Conservation (phyloP, 2,888 invertebrate species). For the Calameuta filiformis region DNA sequence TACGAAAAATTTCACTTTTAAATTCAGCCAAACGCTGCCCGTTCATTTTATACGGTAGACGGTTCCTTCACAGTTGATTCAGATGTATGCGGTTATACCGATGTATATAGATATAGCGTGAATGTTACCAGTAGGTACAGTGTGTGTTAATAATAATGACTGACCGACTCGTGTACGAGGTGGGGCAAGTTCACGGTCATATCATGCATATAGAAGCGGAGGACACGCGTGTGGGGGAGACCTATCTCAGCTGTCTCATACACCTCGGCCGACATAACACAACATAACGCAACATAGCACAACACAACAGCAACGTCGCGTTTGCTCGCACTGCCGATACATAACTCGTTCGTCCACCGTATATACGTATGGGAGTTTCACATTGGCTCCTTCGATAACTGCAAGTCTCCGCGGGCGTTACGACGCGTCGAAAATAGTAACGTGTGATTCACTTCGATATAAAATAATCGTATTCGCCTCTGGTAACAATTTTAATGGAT, state of each 20-base stretch:
- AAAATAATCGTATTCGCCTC: too few relatives aligned
- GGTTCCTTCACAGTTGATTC: background rate
- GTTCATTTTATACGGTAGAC: background rate
- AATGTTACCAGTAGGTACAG: constrained; percentile 9
- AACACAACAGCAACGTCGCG: background rate
- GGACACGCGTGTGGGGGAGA: constrained; percentile 6
- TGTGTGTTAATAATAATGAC: constrained; percentile 56
- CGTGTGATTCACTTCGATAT: too few relatives aligned
- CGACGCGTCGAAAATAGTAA: too few relatives aligned
- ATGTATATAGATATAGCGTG: background rate
- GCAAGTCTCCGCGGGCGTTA: too few relatives aligned
- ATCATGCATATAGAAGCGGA: constrained; percentile 40
- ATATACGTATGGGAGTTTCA: background rate
- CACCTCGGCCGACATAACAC: constrained; percentile 11
- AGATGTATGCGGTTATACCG: background rate
- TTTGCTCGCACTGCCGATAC: background rate
- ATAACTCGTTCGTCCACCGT: background rate
- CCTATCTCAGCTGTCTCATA: constrained; percentile 13
- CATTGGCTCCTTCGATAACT: too few relatives aligned
- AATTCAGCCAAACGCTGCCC: background rate
- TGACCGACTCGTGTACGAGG: constrained; percentile 48
- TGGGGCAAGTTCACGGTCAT: constrained; percentile 61
- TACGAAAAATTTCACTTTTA: background rate
- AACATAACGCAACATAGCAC: background rate
- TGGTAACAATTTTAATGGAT: too few relatives aligned